These are phyloP conservation scores for Cyanoramphus novaezelandiae DNA, from an alignment of 2,113 vertebrate genomes.

Conservation along the genomic window DNA sequence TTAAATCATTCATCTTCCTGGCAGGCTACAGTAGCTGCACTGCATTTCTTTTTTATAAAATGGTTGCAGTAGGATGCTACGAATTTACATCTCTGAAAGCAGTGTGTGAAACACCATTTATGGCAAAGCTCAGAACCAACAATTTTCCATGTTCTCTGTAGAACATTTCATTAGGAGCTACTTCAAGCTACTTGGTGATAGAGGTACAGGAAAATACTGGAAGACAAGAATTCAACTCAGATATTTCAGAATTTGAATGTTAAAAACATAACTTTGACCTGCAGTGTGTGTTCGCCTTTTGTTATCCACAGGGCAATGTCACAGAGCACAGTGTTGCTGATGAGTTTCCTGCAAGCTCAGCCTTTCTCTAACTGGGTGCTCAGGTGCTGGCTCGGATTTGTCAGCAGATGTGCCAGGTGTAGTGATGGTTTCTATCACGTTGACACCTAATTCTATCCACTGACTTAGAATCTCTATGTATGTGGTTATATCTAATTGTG, in stretches of 20 bases:
- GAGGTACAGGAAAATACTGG: background rate
- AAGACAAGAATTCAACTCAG: background rate
- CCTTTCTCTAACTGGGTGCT: background rate
- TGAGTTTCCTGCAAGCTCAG: background rate
- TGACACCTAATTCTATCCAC: background rate
- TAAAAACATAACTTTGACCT: background rate
- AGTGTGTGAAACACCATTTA: background rate
- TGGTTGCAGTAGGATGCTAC: background rate
- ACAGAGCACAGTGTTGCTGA: background rate
- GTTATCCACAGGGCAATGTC: background rate
- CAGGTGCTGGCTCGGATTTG: background rate
- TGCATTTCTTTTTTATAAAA: background rate
- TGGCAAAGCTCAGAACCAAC: background rate
- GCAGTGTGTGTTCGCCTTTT: background rate
- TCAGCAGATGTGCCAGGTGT: accelerated
- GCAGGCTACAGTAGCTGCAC: background rate
- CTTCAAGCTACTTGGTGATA: background rate
- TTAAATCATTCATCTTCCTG: slow-evolving; percentile 6
- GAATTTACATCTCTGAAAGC: background rate
- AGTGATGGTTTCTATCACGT: background rate
- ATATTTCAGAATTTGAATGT: background rate
- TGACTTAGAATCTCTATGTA: background rate
- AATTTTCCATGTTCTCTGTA: background rate
- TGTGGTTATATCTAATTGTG: background rate
- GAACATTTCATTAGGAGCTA: background rate